Conservation (phyloP, 2,797 vertebrate genomes). For the Acanthornis magna region DNA sequence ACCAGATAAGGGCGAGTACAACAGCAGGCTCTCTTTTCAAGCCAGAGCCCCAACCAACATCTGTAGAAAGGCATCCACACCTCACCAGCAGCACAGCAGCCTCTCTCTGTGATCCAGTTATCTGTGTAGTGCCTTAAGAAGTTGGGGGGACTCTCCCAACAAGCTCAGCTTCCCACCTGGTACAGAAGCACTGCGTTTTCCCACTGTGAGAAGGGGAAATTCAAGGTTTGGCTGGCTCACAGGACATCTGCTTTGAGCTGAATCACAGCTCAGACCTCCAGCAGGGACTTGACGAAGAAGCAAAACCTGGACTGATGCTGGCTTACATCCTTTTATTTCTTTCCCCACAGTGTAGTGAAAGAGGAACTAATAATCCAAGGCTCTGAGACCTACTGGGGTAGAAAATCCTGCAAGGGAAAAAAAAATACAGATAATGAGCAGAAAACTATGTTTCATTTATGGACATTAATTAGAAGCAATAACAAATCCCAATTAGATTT, state of each 20-base stretch:
- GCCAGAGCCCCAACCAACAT: background rate
- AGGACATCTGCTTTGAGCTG: background rate
- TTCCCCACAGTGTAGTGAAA: background rate
- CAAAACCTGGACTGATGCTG: background rate
- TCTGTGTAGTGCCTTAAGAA: background rate
- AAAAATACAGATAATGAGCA: background rate
- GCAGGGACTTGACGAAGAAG: background rate
- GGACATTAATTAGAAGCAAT: background rate
- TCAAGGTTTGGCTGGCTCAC: background rate
- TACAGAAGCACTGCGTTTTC: background rate
- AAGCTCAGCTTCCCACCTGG: background rate
- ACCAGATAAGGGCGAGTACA: background rate
- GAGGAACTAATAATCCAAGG: background rate
- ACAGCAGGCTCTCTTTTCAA: background rate
- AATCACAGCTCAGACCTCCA: background rate
- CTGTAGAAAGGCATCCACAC: background rate
- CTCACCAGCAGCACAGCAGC: background rate
- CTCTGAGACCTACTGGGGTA: background rate
- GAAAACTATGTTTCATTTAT: background rate
- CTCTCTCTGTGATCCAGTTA: background rate
- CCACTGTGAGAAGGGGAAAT: background rate
- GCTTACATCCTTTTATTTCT: background rate
- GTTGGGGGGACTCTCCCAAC: fast-evolving
- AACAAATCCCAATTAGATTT: background rate
- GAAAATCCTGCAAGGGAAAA: background rate